Percentiles rank a stretch among this genome's conserved stretches.
Conservation (phyloP, 1,140 invertebrate species). For the Apis florea region DNA sequence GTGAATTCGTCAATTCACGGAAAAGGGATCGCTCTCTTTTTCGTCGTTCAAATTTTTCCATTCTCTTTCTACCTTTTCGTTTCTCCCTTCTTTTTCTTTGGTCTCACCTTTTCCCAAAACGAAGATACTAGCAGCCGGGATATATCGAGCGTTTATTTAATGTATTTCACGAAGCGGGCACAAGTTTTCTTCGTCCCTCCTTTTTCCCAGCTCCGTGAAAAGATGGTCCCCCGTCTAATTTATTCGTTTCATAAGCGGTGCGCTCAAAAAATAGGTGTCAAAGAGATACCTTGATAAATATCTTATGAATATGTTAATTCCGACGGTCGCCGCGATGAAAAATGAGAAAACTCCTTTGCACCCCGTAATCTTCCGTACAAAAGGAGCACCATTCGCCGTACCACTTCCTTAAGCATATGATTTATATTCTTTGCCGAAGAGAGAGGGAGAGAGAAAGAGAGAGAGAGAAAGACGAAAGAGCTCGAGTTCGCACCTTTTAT, state of each 20-base stretch:
- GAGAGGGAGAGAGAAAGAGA: constrained; percentile 19
- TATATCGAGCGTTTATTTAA: not conserved
- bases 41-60: constrained; percentile 1
- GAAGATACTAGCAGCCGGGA: not conserved
- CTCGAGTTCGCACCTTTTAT: constrained; percentile 19
- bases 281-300: constrained; percentile 64
- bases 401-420: constrained; percentile 59
- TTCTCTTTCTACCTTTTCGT: not conserved
- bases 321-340: constrained; percentile 36
- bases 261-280: constrained; percentile 59
- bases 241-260: constrained; percentile 51
- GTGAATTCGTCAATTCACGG: not conserved
- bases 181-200: not conserved
- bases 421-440: constrained; percentile 58
- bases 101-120: no score
- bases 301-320: constrained; percentile 67
- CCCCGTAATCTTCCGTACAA: constrained; percentile 60
- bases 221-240: constrained; percentile 9
- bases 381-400: constrained; percentile 42
- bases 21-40: not conserved
- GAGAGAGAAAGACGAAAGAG: constrained; percentile 35
- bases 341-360: constrained; percentile 60
- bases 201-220: not conserved
- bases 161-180: not conserved
- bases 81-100: no score